Base-by-base conservation (phyloP, 2,888 invertebrate genomes). In the Catocala sponsa region DNA sequence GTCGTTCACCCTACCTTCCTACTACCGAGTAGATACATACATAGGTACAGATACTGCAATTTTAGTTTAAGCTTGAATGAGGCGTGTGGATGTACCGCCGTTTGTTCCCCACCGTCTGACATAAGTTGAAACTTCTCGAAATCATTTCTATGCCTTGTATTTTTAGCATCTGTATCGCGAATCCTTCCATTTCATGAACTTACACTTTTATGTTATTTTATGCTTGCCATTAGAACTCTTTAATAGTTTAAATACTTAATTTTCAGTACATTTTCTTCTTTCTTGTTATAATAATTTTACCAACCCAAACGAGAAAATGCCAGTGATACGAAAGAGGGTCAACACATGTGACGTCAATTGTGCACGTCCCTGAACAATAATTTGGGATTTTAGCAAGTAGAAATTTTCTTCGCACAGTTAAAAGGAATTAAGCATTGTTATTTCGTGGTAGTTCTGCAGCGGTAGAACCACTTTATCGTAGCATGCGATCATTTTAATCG, bases 1-100 rank as follows among this genome's bases (percentile, higher is more conserved):
- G 87, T 91, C 88, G 68, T 90, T 91, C 85, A 91, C 79, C 87
- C 74, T 72, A 73, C 80, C 82, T 89, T 84, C 84, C 87, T 86
- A 74, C 82, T 82, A 78, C 76, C 67, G 73, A 65, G 63, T 74
- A 59, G 68, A 65, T 72, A 58, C 73, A 68, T 76, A 83, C 80
- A 78, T 82, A 25, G 25, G 25, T 25, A 25, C 25, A 25, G 25
- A 80, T 75, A 82, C 75, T 84, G 84, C 85, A 87, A 82, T 83
- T 88, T 89, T 88, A 80, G 83, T 85, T 86, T 79, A 78, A 85
- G 82, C 80, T 84, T 86, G 85, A 88, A 90, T 88, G 85, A 78
- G 78, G 65, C 80, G 81, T 81, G 90, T 88, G 87, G 87, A 89
- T 85, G 87, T 78, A 75, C 74, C 70, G 67, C 76, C 79, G 82